These are phyloP conservation scores for Eulithis prunata DNA, from an alignment of 2,888 invertebrate species.

Conservation along the genomic window DNA sequence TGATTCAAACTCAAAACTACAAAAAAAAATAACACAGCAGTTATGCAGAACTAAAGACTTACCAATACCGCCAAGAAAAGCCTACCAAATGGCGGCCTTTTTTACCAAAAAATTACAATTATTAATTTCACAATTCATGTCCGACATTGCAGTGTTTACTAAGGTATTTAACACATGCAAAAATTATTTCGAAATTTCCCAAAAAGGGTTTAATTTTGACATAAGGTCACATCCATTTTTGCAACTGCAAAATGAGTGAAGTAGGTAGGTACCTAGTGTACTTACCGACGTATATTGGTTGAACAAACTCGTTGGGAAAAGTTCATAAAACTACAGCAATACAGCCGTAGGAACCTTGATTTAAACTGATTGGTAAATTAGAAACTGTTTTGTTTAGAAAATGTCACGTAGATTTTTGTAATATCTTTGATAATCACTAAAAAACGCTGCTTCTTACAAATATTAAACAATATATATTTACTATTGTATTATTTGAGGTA, in stretches of 20 bases:
- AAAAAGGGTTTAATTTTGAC: constrained; percentile 28
- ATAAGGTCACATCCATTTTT: constrained; percentile 30
- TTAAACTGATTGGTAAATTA: neutral
- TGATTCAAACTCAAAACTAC: too few relatives aligned
- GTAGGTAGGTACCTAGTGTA: too few relatives aligned
- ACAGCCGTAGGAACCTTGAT: neutral
- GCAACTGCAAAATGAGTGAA: constrained; percentile 6
- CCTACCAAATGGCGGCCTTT: neutral
- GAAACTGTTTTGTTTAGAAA: neutral
- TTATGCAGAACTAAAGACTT: too few relatives aligned
- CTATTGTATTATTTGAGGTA: too few relatives aligned
- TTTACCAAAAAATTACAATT: neutral
- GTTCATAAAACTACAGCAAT: neutral
- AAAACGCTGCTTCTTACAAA: too few relatives aligned
- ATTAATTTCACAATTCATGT: constrained; percentile 22
- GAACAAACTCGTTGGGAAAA: neutral
- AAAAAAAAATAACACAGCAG: too few relatives aligned
- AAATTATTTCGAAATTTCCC: constrained; percentile 30
- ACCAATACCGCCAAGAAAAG: too few relatives aligned
- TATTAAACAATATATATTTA: too few relatives aligned
- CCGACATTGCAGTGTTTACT: constrained; percentile 23
- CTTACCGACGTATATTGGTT: neutral
- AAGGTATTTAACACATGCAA: constrained; percentile 33
- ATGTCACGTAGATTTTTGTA: constrained; percentile 3
- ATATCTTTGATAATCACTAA: neutral